Percentiles rank a stretch among this genome's conserved stretches.
Conservation (phyloP, 1,140 invertebrate genomes). For the Drosophila malerkotliana region DNA sequence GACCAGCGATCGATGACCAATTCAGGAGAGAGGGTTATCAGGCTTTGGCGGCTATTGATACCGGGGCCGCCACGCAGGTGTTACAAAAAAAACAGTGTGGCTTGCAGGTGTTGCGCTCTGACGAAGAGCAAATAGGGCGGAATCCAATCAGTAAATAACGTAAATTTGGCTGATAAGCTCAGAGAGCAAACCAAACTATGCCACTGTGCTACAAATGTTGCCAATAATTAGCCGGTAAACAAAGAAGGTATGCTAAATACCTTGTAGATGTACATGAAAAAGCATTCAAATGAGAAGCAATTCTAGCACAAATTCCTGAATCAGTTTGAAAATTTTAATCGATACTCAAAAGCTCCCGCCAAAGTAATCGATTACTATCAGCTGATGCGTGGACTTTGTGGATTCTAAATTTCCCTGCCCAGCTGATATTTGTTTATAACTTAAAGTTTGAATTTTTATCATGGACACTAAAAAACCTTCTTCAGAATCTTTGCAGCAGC, state of each 20-base stretch:
- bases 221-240: neutral
- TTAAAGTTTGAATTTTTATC: neutral
- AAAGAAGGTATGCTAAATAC: neutral
- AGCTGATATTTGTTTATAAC: neutral
- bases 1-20: conserved; percentile 47
- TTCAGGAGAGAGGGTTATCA: conserved; percentile 56
- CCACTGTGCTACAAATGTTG: conserved; percentile 11
- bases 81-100: conserved; percentile 53
- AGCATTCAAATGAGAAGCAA: neutral
- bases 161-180: conserved; percentile 41
- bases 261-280: neutral
- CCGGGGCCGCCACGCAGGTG: conserved; percentile 58
- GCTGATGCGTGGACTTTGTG: neutral
- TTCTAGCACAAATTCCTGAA: neutral
- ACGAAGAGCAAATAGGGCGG: conserved; percentile 32
- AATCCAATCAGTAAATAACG: conserved; percentile 54
- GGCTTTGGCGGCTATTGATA: conserved; percentile 48
- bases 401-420: neutral
- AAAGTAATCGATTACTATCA: conserved; percentile 2
- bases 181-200: conserved; percentile 7
- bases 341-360: neutral
- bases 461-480: conserved; percentile 1
- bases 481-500: neutral
- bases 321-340: neutral
- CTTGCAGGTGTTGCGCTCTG: conserved; percentile 35